Evolutionary conservation across 2,888 invertebrate genomes (phyloP).

Genomic region (Bimastos eiseni): DNA sequence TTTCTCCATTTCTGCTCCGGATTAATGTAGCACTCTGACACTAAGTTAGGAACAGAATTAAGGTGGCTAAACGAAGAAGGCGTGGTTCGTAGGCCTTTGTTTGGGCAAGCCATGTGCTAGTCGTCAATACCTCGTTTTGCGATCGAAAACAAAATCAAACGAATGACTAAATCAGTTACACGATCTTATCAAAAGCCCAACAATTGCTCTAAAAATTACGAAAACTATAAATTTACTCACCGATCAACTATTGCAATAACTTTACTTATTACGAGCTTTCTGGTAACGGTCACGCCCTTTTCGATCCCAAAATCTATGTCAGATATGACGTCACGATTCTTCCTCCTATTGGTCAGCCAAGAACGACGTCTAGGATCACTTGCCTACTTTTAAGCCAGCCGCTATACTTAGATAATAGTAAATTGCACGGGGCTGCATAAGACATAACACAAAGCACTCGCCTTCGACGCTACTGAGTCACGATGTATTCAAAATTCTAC

Average conservation of each 20-base stretch:
- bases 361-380: not conserved
- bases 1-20: not conserved
- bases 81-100: conserved; percentile 21
- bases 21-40: not conserved
- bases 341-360: conserved; percentile 6
- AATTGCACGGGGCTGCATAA: not conserved
- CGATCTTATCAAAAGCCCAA: not conserved
- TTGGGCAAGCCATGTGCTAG: conserved; percentile 9
- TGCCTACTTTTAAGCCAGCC: not conserved
- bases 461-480: not conserved
- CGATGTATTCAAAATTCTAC: not conserved
- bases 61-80: conserved; percentile 3
- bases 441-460: not conserved
- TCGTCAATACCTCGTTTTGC: not conserved
- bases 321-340: not conserved
- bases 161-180: not conserved
- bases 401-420: not conserved
- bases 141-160: not conserved
- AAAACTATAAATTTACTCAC: not conserved
- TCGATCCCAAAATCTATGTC: not conserved
- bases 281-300: conserved; percentile 23
- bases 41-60: not conserved
- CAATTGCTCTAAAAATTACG: not conserved
- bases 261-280: not conserved
- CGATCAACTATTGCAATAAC: not conserved